A percentile compares a stretch with the other conserved stretches of the same genome.
Conservation (phyloP, 1,140 invertebrate genomes). For the Lordiphosa collinella region DNA sequence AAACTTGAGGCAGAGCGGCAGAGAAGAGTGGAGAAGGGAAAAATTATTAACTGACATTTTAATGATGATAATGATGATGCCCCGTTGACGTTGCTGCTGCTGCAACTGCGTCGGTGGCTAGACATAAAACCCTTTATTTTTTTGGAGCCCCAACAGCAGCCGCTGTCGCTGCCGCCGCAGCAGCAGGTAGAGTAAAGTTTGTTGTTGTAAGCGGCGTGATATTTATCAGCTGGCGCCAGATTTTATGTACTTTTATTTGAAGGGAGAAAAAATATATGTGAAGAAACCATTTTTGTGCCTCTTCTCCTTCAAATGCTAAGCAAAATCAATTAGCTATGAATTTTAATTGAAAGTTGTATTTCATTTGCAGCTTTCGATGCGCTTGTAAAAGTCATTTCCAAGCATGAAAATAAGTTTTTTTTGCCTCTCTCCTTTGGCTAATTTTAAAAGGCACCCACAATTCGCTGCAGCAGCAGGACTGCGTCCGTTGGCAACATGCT, state of each 20-base stretch:
- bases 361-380: constrained; percentile 70
- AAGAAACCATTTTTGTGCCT: background rate
- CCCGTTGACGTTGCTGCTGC: constrained; percentile 2
- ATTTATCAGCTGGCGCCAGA: constrained; percentile 62
- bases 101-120: constrained; percentile 8
- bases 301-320: constrained; percentile 1
- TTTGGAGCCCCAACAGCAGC: constrained; percentile 1
- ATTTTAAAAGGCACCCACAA: constrained; percentile 74
- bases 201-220: constrained; percentile 27
- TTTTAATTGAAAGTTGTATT: constrained; percentile 79
- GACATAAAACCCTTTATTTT: no score
- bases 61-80: no score
- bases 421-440: constrained; percentile 30
- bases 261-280: background rate
- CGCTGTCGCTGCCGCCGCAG: background rate
- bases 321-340: constrained; percentile 76
- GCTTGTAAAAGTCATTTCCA: constrained; percentile 62
- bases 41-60: no score
- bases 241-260: constrained; percentile 30
- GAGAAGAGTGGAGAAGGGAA: no score
- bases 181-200: constrained; percentile 17
- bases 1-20: background rate
- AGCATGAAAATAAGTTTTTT: constrained; percentile 73
- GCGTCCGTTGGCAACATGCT: constrained; percentile 72
- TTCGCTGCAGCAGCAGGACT: constrained; percentile 59